Conservation (phyloP, 2,113 vertebrate genomes). For the Ia io region DNA sequence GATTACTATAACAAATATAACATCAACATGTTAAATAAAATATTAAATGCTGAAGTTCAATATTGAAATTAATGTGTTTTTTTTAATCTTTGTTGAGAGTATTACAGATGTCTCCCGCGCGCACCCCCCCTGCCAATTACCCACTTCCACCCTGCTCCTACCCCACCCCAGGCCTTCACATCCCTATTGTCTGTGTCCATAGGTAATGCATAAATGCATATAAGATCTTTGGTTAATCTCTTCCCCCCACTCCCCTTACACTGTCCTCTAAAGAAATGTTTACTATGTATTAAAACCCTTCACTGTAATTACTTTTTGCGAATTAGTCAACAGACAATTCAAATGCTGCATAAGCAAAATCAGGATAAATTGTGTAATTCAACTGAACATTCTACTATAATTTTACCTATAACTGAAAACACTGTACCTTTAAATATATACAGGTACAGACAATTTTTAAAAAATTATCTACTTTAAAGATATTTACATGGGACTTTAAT, state of each 20-base stretch:
- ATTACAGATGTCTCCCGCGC: too few relatives aligned
- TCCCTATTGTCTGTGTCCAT: too few relatives aligned
- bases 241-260: neutral
- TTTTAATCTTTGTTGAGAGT: too few relatives aligned
- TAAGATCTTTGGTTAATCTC: too few relatives aligned
- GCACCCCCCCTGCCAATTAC: too few relatives aligned
- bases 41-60: slow-evolving; percentile 9
- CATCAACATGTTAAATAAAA: neutral
- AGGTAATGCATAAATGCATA: too few relatives aligned
- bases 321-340: slow-evolving; percentile 31
- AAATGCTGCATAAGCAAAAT: slow-evolving; percentile 19
- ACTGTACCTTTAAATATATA: neutral
- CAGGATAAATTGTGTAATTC: slow-evolving; percentile 21
- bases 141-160: too few relatives aligned
- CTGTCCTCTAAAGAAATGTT: neutral
- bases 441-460: neutral
- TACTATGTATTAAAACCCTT: slow-evolving; percentile 24
- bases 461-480: slow-evolving; percentile 17
- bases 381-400: slow-evolving; percentile 17
- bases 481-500: slow-evolving; percentile 10
- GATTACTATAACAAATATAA: neutral
- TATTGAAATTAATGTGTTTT: slow-evolving; percentile 13
- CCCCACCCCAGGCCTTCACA: too few relatives aligned
- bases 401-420: slow-evolving; percentile 9
- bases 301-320: slow-evolving; percentile 9